Percentiles rank a stretch among this genome's conserved stretches.
Conservation (phyloP, 2,113 vertebrate species). For the Cygnus buccinator region DNA sequence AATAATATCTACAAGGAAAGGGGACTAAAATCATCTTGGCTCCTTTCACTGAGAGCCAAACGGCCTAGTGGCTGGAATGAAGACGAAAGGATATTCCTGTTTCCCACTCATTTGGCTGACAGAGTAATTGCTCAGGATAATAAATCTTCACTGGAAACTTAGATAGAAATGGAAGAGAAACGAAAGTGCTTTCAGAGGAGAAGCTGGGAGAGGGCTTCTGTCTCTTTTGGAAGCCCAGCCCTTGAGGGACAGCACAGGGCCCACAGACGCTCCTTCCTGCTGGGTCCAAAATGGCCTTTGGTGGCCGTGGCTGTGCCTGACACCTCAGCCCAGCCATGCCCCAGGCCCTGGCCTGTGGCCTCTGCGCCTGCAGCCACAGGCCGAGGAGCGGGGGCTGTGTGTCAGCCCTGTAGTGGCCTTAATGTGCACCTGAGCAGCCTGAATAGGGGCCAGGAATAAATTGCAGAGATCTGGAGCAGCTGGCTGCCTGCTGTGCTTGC, state of each 20-base stretch:
- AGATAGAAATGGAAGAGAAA: conserved; percentile 33
- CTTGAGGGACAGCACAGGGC: neutral
- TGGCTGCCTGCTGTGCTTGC: conserved; percentile 26
- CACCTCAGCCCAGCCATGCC: neutral
- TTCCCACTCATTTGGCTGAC: conserved; percentile 26
- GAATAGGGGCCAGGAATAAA: neutral
- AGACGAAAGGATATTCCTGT: conserved; percentile 51
- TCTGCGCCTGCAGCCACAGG: rapidly evolving
- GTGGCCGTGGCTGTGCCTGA: neutral
- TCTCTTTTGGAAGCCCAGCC: neutral
- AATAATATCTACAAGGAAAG: conserved; percentile 33
- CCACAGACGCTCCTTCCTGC: neutral
- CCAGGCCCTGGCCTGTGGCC: neutral
- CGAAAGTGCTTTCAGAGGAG: neutral
- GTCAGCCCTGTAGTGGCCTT: neutral
- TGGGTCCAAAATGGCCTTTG: neutral
- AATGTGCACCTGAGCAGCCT: neutral
- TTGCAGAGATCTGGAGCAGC: conserved; percentile 11
- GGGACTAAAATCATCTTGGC: neutral
- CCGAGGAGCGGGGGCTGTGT: neutral
- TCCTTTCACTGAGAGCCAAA: conserved; percentile 27
- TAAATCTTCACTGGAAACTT: conserved; percentile 57
- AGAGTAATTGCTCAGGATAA: conserved; percentile 2
- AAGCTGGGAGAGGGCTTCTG: neutral
- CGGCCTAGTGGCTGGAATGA: neutral